Evolutionary conservation across 2,797 vertebrate genomes (phyloP).

Genomic region (Alectoris magna): DNA sequence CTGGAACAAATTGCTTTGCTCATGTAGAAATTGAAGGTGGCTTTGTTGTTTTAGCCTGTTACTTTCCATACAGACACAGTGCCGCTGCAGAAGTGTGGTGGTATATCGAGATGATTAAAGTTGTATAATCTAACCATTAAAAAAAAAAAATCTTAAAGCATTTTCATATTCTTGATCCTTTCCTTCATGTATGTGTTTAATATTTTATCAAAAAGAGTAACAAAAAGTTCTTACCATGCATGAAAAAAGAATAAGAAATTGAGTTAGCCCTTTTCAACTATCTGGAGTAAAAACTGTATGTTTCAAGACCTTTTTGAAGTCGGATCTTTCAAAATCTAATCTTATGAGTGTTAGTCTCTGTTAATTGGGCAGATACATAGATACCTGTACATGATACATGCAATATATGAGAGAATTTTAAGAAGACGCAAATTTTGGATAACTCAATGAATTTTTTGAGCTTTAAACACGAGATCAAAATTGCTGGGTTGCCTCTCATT

Average conservation of each 20-base stretch:
- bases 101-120: neutral
- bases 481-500: neutral
- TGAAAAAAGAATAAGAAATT: neutral
- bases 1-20: neutral
- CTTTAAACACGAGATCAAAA: neutral
- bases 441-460: neutral
- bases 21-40: neutral
- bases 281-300: neutral
- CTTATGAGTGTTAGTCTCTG: neutral
- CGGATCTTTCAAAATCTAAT: neutral
- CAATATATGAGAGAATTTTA: neutral
- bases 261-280: neutral
- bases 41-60: neutral
- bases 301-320: conserved; percentile 47
- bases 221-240: neutral
- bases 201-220: conserved; percentile 53
- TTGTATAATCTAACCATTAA: neutral
- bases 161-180: neutral
- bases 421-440: neutral
- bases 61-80: neutral
- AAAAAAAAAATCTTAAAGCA: neutral
- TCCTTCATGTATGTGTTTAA: conserved; percentile 21
- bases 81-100: neutral
- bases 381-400: neutral
- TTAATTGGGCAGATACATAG: neutral